Percentiles rank a stretch among this genome's conserved stretches.
These are phyloP conservation scores for Carettochelys insculpta DNA, from an alignment of 2,113 vertebrate species.

Conservation along the genomic window DNA sequence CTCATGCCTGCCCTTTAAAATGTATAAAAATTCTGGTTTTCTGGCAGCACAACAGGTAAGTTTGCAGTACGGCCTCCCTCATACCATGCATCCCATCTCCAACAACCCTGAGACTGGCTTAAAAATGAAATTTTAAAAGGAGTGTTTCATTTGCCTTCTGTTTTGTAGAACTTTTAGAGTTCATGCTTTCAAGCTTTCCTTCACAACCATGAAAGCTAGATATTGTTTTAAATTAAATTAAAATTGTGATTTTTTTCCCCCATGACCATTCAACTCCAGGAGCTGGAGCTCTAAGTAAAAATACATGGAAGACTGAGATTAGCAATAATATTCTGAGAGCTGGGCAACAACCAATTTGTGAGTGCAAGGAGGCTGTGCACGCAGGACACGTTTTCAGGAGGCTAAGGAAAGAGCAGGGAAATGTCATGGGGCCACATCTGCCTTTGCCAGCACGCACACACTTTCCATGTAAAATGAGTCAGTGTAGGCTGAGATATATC, in stretches of 20 bases:
- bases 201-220: neutral
- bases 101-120: neutral
- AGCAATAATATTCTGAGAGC: neutral
- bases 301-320: neutral
- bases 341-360: neutral
- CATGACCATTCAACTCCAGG: neutral
- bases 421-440: too few species aligned
- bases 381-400: too few species aligned
- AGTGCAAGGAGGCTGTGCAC: neutral
- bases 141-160: neutral
- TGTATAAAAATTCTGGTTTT: neutral
- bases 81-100: neutral
- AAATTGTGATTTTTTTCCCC: neutral
- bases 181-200: neutral
- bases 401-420: too few species aligned
- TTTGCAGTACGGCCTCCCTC: neutral
- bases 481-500: too few species aligned
- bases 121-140: neutral
- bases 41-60: neutral
- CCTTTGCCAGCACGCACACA: too few species aligned
- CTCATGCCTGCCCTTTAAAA: neutral
- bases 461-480: too few species aligned
- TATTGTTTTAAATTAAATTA: neutral
- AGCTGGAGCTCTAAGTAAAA: neutral
- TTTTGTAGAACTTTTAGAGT: neutral